phyloP scores from a whole-genome alignment of 2,113 vertebrate species.

The Halichoerus grypus region DNA sequence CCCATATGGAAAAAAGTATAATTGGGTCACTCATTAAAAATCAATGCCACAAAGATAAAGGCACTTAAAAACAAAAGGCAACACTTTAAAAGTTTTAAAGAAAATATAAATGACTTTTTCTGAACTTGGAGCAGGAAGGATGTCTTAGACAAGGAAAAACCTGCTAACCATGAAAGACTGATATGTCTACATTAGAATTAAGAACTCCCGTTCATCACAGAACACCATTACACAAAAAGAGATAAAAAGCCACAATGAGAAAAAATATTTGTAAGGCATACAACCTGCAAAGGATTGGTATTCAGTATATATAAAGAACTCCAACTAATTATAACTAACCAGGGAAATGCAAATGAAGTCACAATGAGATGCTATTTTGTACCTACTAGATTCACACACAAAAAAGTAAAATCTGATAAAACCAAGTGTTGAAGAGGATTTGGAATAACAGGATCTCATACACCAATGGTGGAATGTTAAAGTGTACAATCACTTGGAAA shows the following conservation, averaged over 20 bases:
- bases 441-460: background rate
- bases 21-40: background rate
- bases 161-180: background rate
- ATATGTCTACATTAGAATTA: background rate
- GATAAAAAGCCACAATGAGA: background rate
- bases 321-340: background rate
- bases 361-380: background rate
- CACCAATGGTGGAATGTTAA: background rate
- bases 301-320: background rate
- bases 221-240: background rate
- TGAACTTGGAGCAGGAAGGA: background rate
- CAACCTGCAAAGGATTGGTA: background rate
- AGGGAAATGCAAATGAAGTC: constrained; percentile 15
- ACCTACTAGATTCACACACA: background rate
- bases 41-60: background rate
- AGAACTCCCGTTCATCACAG: background rate
- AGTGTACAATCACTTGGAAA: background rate
- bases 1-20: background rate
- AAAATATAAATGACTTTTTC: background rate
- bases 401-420: background rate
- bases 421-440: background rate
- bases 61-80: constrained; percentile 2
- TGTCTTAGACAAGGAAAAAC: background rate
- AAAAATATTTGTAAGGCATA: background rate
- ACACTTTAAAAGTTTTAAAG: background rate